phyloP scores from a whole-genome alignment of 1,140 invertebrate genomes.

The Hetaerina americana region DNA sequence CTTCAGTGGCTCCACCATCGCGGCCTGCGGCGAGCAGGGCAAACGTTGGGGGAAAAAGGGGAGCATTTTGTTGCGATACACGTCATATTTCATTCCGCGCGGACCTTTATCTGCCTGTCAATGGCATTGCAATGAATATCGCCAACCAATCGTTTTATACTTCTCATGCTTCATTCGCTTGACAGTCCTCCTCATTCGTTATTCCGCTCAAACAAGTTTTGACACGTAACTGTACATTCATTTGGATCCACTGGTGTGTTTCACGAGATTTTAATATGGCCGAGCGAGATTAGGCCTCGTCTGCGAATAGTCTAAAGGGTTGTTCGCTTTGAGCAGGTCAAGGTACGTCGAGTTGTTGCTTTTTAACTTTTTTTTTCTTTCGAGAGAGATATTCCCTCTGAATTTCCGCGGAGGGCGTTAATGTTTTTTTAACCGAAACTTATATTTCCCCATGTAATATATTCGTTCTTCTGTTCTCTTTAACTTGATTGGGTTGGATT shows the following conservation, averaged over 20 bases:
- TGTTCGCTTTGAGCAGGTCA: not conserved
- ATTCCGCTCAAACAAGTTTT: not conserved
- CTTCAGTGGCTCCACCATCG: no score
- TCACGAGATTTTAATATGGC: not conserved
- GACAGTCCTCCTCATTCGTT: not conserved
- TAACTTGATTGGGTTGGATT: no score
- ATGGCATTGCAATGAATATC: not conserved
- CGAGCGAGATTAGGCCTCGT: not conserved
- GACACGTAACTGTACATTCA: not conserved
- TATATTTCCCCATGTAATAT: no score
- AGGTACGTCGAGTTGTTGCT: not conserved
- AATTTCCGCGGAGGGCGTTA: no score
- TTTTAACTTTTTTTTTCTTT: not conserved
- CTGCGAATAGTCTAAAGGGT: not conserved
- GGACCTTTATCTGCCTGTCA: not conserved
- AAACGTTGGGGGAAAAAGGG: not conserved
- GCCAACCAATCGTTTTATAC: not conserved
- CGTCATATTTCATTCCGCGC: not conserved
- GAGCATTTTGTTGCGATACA: not conserved
- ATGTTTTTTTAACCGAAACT: no score
- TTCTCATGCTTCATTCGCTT: not conserved
- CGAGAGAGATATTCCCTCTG: no score
- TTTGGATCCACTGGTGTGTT: not conserved
- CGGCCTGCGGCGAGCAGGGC: no score
- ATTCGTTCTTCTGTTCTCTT: no score